These are phyloP conservation scores for Chymomyza amoena DNA, from an alignment of 2,888 invertebrate species.

Conservation along the genomic window DNA sequence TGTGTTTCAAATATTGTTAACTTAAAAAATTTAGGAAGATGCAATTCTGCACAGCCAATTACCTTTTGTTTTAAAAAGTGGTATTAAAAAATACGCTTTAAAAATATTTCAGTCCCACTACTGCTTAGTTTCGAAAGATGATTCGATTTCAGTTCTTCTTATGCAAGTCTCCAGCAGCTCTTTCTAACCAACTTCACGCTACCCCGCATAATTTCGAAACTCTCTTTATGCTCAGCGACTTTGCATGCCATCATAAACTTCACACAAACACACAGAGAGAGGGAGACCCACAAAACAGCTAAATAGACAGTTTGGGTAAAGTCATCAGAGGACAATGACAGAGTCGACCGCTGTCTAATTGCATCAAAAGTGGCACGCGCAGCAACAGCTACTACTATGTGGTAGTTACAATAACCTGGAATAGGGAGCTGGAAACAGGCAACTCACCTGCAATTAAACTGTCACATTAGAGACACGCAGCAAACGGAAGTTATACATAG, in stretches of 20 bases:
- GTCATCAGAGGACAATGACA: constrained; percentile 66
- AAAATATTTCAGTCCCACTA: background rate
- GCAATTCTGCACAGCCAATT: no score
- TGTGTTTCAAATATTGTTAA: no score
- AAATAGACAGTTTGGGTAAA: constrained; percentile 30
- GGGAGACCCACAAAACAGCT: constrained; percentile 27
- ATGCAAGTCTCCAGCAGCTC: background rate
- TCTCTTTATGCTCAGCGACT: background rate
- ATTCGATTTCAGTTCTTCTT: background rate
- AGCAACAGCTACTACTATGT: constrained; percentile 29
- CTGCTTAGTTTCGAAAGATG: background rate
- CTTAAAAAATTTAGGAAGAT: no score
- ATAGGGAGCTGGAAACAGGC: constrained; percentile 39
- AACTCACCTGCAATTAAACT: constrained; percentile 78
- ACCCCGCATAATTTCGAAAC: background rate
- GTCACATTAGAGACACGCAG: constrained; percentile 69
- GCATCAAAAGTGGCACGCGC: constrained; percentile 40
- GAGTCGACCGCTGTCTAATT: constrained; percentile 69
- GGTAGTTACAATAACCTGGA: constrained; percentile 38
- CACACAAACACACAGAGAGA: background rate
- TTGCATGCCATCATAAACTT: background rate
- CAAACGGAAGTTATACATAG: constrained; percentile 27
- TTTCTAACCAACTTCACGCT: background rate
- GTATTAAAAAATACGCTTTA: background rate
- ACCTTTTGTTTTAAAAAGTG: no score